Base-by-base conservation (phyloP, 2,113 vertebrate species). In the Bombycilla garrulus region DNA sequence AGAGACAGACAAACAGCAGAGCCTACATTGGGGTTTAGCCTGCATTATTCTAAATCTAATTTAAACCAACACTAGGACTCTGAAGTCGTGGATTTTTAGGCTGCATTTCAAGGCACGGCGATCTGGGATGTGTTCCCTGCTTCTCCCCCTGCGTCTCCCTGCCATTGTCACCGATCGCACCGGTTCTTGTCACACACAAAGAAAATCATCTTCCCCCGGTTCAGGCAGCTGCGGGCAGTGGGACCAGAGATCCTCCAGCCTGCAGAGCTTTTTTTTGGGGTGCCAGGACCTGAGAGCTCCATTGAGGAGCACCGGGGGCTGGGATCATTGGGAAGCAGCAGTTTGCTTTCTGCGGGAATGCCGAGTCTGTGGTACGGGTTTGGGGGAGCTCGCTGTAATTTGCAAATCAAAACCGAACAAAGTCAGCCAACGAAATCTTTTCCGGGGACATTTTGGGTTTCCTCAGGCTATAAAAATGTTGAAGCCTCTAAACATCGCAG, bases 401-500 rank as follows among this genome's bases (percentile, higher is more conserved):
- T 91, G 77, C 92, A 92, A 65, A 81, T 79, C 61, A 92, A 92
- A 97, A 73, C 47, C 74, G 24, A 79, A 33, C 78, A 14, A 38
- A 67, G 28, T 19, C 73, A 56, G n/a, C 58, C 36, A 51, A 26
- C 1, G 51, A 60, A 36, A 84, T 58, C 81, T 81, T 88, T 86
- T n/a, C 82, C 83, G 38, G 77, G 60, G 35, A 61, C 23, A 44
- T 71, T 22, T 14, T 76, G 91, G 25, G 25, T 93, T 84, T 83
- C 94, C 70, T 89, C 45, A 6, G 78, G 95, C 86, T 95, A 79
- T 74, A 36, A 81, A 93, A 85, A 95, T 33, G 10, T 45, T 79
- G 47, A 44, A 91, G 83, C 65, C 73, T 94, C 72, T 12, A 15
- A 95, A 85, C n/a, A 13, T 35, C 64, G 38, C 91, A 12, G 65